A percentile compares a stretch with the other conserved stretches of the same genome.
Conservation (phyloP, 2,113 vertebrate species). For the Otis tarda region DNA sequence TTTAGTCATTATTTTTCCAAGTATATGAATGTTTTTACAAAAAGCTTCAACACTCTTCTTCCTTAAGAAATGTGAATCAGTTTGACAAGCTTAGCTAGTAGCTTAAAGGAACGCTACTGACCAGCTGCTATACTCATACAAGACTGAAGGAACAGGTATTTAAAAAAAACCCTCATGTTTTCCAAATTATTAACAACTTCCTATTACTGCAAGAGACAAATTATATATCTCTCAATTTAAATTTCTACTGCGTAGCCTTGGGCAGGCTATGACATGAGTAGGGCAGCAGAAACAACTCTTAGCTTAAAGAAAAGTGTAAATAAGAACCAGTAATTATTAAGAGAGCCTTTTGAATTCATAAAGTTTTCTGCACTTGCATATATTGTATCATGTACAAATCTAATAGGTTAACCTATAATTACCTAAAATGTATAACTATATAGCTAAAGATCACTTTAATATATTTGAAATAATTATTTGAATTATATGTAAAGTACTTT, state of each 20-base stretch:
- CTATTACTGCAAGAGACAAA: not conserved
- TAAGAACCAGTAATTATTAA: not conserved
- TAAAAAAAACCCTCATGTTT: not conserved
- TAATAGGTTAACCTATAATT: not conserved
- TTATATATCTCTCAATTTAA: not conserved
- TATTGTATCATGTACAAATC: not conserved
- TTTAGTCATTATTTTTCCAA: not conserved
- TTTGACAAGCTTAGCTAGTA: not conserved
- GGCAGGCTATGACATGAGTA: not conserved
- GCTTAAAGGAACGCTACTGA: not conserved
- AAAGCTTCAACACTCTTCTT: not conserved
- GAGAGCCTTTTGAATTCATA: not conserved
- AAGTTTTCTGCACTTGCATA: not conserved
- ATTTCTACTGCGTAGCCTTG: not conserved
- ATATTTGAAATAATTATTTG: not conserved
- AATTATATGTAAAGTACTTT: not conserved
- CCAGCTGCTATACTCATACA: not conserved
- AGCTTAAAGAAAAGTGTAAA: not conserved
- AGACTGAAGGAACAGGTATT: not conserved
- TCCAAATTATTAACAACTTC: not conserved
- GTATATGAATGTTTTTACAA: not conserved
- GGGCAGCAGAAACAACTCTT: not conserved
- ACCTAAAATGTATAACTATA: not conserved
- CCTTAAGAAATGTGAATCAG: not conserved
- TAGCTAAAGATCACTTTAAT: not conserved